phyloP scores from a whole-genome alignment of 2,113 vertebrate genomes.

The Muscicapa adusta region DNA sequence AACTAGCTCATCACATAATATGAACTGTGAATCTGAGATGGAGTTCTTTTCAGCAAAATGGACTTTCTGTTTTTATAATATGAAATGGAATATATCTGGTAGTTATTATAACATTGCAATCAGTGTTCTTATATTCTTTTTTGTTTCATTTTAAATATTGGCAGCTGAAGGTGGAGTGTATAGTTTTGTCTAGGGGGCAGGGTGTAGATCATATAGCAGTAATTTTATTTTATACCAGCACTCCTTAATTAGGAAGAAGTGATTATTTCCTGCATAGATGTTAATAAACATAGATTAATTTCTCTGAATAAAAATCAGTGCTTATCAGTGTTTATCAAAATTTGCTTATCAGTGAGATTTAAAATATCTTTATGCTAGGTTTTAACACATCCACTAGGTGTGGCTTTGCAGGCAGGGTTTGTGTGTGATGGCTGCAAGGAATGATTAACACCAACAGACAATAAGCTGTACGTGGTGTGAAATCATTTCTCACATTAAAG shows the following conservation, averaged over 20 bases:
- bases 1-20: slow-evolving; percentile 62
- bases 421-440: neutral
- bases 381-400: neutral
- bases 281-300: neutral
- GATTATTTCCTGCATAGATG: neutral
- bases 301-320: neutral
- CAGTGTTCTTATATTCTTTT: neutral
- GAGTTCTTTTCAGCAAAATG: slow-evolving; percentile 57
- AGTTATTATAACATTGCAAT: neutral
- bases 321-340: neutral
- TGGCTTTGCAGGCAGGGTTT: neutral
- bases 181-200: neutral
- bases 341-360: neutral
- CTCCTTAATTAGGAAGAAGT: neutral
- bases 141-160: neutral
- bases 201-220: neutral
- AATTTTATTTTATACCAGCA: neutral
- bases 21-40: slow-evolving; percentile 54
- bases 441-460: neutral
- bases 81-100: neutral
- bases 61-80: slow-evolving; percentile 22
- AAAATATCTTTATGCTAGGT: neutral
- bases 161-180: neutral
- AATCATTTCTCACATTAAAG: neutral
- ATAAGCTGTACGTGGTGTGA: neutral